Evolutionary conservation across 1,140 invertebrate genomes (phyloP), one percentile per base, ranked within the genome.

Genomic region (Arctopsyche grandis): DNA sequence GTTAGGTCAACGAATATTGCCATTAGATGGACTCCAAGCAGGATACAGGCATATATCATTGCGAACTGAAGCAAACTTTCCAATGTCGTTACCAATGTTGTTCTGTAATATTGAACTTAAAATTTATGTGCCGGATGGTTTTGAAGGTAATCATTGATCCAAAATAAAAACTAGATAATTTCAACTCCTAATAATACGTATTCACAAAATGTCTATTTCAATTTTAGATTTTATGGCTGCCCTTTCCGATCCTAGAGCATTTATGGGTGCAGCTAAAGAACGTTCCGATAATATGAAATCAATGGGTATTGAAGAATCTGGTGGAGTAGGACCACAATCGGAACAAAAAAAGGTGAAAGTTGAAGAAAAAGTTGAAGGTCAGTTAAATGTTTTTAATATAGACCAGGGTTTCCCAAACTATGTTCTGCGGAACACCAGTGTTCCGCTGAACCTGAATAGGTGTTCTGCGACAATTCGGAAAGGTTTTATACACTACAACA

Each of bases 81-180:
- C 98, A 38, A 97, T 99, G 93, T 98, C 98, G 0, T 89, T 99
- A 82, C 97, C 98, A 48, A 99, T 99, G 93, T 89, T 99, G 71
- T 99, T 99, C 89, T 99, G 98, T 87, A 97, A 99, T 86, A 98
- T 99, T 84, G 97, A 99, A 87, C 92, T 99, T 56, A 99, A 99
- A 90, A 99, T 99, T 83, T 99, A 99, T 89, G 98, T 99, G 78
- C 99, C 99, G 71, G 98, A 99, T 90, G 98, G 98, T 76, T 95
- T 99, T 86, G 97, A 98, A 92, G 96, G 96, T 96, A 86, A 85
- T 78, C 1, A 48, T 44, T 1, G 46, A 77, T 19, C 9, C 10
- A 60, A 76, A 79, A 79, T 56, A 56, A 48, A 22, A 71, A 66
- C 75, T 66, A 24, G 58, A 63, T 24, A 4, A n/a, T 46, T 22